Evolutionary conservation across 2,113 vertebrate species (phyloP).

Genomic region (Aptenodytes patagonicus): DNA sequence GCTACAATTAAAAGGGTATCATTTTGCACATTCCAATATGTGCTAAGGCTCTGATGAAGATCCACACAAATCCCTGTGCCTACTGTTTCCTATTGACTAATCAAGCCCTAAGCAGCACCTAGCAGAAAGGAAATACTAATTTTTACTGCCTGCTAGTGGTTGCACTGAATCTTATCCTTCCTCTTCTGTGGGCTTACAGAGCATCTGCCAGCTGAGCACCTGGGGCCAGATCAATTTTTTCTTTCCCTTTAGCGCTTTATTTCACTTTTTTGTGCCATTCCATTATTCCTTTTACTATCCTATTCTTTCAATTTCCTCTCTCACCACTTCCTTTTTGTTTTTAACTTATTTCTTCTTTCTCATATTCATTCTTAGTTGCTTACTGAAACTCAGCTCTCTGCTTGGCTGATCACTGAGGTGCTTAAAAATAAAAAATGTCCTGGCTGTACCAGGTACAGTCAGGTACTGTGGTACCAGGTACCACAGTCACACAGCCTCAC

Average conservation of each 20-base stretch:
- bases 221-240: neutral
- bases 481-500: neutral
- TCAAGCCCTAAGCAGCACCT: neutral
- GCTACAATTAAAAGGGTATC: neutral
- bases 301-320: neutral
- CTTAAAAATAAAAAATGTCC: neutral
- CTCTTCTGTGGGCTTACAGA: neutral
- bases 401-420: neutral
- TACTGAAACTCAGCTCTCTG: neutral
- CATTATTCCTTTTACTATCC: neutral
- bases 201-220: neutral
- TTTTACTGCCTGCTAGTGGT: constrained; percentile 64
- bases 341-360: neutral
- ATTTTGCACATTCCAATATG: neutral
- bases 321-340: neutral
- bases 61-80: neutral
- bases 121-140: constrained; percentile 12
- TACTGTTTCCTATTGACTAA: neutral
- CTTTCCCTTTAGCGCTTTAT: neutral
- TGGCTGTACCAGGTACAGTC: neutral
- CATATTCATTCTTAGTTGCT: neutral
- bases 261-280: neutral
- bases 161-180: neutral
- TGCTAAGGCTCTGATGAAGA: neutral
- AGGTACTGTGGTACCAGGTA: neutral